Percentiles rank a stretch among this genome's conserved stretches.
Evolutionary conservation across 2,113 vertebrate genomes (phyloP).

Genomic region (Oenanthe melanoleuca): DNA sequence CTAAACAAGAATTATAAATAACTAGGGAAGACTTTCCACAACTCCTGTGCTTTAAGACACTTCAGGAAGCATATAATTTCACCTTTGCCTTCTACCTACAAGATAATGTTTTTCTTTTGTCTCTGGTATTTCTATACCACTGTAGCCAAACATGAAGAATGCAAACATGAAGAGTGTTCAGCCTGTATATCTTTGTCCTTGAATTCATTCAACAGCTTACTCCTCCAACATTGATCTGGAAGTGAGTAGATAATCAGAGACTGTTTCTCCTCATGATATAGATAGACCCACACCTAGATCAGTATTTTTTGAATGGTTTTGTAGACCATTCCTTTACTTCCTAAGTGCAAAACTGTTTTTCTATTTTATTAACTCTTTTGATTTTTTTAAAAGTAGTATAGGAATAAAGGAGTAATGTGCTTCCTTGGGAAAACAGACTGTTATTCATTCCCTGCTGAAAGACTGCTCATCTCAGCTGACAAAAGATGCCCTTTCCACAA

Average conservation of each 20-base stretch:
- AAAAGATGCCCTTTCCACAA: background rate
- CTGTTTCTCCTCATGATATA: background rate
- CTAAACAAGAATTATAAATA: background rate
- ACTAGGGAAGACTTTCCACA: background rate
- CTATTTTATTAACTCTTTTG: background rate
- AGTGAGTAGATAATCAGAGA: background rate
- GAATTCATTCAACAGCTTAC: background rate
- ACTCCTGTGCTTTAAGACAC: background rate
- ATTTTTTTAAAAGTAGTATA: background rate
- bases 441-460: constrained; percentile 9
- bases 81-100: background rate
- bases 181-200: background rate
- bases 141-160: background rate
- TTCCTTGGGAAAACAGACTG: background rate
- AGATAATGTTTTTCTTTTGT: background rate
- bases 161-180: background rate
- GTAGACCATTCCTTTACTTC: background rate
- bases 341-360: background rate
- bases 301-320: background rate
- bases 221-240: background rate
- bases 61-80: background rate
- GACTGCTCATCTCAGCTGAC: background rate
- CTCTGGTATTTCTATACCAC: background rate
- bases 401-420: background rate
- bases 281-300: background rate